Percentiles rank a stretch among this genome's conserved stretches.
phyloP scores from a whole-genome alignment of 1,140 invertebrate species.

The Nomia melanderi region DNA sequence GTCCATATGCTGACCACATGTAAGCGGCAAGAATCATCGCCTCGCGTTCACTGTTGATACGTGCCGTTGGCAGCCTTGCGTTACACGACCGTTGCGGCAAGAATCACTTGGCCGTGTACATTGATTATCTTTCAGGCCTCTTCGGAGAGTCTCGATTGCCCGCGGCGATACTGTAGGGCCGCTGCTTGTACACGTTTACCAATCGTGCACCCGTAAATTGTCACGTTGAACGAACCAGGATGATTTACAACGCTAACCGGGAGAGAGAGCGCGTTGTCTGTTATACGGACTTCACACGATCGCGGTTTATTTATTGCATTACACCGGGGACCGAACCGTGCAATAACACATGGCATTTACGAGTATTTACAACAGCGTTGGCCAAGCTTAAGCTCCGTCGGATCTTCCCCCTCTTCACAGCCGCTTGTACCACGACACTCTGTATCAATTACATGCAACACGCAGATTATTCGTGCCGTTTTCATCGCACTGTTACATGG shows the following conservation, averaged over 20 bases:
- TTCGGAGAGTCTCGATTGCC: too few relatives aligned
- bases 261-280: not conserved
- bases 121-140: not conserved
- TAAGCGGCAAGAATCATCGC: too few relatives aligned
- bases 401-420: not conserved
- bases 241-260: not conserved
- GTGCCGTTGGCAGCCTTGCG: too few relatives aligned
- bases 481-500: not conserved
- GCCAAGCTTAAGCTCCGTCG: not conserved
- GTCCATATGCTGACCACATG: too few relatives aligned
- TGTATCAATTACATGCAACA: not conserved
- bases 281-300: not conserved
- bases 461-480: not conserved
- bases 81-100: too few relatives aligned
- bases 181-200: not conserved
- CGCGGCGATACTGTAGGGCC: too few relatives aligned
- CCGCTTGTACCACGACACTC: not conserved
- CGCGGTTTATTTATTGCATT: conserved; percentile 1
- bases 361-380: conserved; percentile 2
- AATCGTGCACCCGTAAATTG: not conserved
- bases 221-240: not conserved
- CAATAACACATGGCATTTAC: not conserved
- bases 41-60: too few relatives aligned
- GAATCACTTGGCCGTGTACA: not conserved
- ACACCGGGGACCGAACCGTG: not conserved